Evolutionary conservation across 2,888 invertebrate species (phyloP).

Genomic region (Phoronis australis): DNA sequence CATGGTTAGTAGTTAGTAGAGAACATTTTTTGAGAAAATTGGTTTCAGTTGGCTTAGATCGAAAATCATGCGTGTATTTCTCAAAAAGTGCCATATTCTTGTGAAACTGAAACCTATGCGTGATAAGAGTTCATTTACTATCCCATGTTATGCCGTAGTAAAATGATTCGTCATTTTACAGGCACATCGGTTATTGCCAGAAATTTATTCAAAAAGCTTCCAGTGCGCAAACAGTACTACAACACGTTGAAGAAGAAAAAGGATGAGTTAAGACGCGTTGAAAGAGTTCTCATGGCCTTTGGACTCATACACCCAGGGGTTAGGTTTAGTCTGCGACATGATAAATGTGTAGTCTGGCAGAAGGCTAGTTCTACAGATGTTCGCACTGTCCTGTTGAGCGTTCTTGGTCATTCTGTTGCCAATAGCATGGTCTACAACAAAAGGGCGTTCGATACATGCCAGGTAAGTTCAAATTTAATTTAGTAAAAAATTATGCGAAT

Average conservation of each 20-base stretch:
- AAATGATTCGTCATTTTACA: too few relatives aligned
- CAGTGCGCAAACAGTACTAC: constrained; percentile 59
- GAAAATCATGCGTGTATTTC: too few relatives aligned
- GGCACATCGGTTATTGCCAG: constrained; percentile 58
- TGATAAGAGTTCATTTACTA: too few relatives aligned
- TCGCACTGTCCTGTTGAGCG: constrained; percentile 21
- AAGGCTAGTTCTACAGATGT: constrained; percentile 50
- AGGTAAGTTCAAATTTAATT: neutral
- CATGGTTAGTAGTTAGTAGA: too few relatives aligned
- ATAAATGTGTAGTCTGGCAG: constrained; percentile 54
- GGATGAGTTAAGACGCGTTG: constrained; percentile 58
- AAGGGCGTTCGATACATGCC: neutral
- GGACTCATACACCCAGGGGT: constrained; percentile 57
- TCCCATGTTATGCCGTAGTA: too few relatives aligned
- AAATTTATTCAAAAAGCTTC: constrained; percentile 58
- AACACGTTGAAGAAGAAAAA: constrained; percentile 53
- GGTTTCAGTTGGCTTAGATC: too few relatives aligned
- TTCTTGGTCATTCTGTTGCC: constrained; percentile 26
- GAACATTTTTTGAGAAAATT: too few relatives aligned
- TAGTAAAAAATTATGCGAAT: too few relatives aligned
- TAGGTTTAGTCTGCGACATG: constrained; percentile 55
- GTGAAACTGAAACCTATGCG: too few relatives aligned
- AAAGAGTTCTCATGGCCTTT: constrained; percentile 56
- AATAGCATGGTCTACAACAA: constrained; percentile 19
- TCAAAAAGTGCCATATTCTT: too few relatives aligned